Base-by-base conservation (phyloP, 1,140 invertebrate genomes). In the Hyles euphorbiae region DNA sequence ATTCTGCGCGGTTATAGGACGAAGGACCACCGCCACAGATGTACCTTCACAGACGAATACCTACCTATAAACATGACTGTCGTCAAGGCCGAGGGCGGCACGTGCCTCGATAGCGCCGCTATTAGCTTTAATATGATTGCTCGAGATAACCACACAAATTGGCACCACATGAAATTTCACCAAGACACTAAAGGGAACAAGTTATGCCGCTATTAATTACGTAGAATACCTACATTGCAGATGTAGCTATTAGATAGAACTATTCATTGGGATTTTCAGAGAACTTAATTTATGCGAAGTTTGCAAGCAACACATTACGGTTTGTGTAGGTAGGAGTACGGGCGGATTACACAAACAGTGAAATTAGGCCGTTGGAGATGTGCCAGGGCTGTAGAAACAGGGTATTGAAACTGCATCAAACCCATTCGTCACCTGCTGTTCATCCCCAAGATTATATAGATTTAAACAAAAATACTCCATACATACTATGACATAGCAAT, bases 81-180 rank as follows among this genome's bases (percentile, higher is more conserved):
- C 70, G 60, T 72, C 83, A 87, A 86, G 81, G 80, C 70, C 81
- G 74, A 75, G 74, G 68, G 54, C 66, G 63, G 60, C 73, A 71
- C 66, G 69, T 78, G 80, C 74, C 72, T 68, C 5, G 8, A 8
- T 34, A 33, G 11, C 6, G 50, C 22, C 11, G 32, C 22, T 22
- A 22, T 22, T 22, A 22, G 22, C 22, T 22, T 22, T 22, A 22
- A 22, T 22, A 22, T 22, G 22, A 22, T 22, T 22, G 22, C 22
- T 22, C 22, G 22, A 22, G 22, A 22, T 22, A 22, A 22, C 22
- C 22, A 22, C 22, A 22, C 22, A 22, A 22, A 22, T 22, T 22
- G 22, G 22, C 22, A 22, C 22, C 22, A 22, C 22, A 22, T 2
- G 22, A 22, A 22, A 22, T 22, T 22, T 5, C 46, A 5, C 7